A percentile compares a stretch with the other conserved stretches of the same genome.
Evolutionary conservation across 2,888 invertebrate genomes (phyloP).

Genomic region (Schizotus pectinicornis): DNA sequence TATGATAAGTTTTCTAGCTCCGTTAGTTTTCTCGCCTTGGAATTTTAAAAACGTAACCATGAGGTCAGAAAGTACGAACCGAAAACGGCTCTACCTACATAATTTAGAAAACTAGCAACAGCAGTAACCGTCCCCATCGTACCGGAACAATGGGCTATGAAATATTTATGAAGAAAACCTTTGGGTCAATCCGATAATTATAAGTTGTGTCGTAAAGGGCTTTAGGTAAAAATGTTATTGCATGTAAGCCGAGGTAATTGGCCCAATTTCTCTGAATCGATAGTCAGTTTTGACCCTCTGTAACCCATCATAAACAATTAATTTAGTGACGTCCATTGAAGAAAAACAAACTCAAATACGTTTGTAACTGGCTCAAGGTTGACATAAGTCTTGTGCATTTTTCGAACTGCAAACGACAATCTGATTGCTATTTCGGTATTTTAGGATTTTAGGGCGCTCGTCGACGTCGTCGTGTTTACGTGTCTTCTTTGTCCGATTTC

Average conservation of each 20-base stretch:
- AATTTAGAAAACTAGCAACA: neutral
- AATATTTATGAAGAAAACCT: slow-evolving; percentile 28
- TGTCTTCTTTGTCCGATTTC: slow-evolving; percentile 15
- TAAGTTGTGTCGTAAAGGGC: no score
- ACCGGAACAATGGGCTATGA: slow-evolving; percentile 27
- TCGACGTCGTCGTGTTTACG: slow-evolving; percentile 18
- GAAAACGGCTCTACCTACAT: no score
- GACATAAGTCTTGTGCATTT: slow-evolving; percentile 4
- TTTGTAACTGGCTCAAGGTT: slow-evolving; percentile 24
- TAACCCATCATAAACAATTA: neutral
- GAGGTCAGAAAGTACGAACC: no score
- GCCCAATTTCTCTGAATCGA: neutral
- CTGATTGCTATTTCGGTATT: slow-evolving; percentile 15
- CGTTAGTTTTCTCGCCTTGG: no score
- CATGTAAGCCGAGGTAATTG: neutral
- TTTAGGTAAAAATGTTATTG: neutral
- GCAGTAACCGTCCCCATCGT: neutral
- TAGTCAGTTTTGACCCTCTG: no score
- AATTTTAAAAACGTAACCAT: no score
- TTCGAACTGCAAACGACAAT: neutral
- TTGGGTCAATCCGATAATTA: slow-evolving; percentile 20
- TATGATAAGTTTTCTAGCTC: no score
- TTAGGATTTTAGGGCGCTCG: slow-evolving; percentile 23
- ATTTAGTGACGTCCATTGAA: slow-evolving; percentile 1
- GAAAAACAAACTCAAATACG: slow-evolving; percentile 5